Evolutionary conservation across 2,888 invertebrate genomes (phyloP).

Genomic region (Coelopa pilipes): DNA sequence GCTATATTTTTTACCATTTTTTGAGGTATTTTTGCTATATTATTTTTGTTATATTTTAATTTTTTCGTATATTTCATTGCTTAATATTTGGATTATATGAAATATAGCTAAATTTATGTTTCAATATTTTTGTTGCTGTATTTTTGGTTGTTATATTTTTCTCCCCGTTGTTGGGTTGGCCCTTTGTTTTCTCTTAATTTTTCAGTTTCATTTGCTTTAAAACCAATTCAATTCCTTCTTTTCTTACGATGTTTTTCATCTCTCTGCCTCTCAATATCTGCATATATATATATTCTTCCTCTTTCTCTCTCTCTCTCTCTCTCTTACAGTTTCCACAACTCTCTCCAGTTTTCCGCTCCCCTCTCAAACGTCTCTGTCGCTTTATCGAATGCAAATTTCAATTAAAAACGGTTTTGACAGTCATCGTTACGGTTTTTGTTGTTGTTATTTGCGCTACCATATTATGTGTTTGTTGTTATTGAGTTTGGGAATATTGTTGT

Average conservation of each 20-base stretch:
- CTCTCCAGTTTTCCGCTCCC: neutral
- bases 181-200: neutral
- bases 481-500: too few species aligned
- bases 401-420: constrained; percentile 3
- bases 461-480: too few species aligned
- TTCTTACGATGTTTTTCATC: neutral
- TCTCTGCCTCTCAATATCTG: neutral
- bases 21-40: neutral
- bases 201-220: neutral
- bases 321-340: too few species aligned
- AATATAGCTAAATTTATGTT: neutral
- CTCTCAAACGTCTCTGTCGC: neutral
- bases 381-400: constrained; percentile 1
- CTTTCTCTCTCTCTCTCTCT: too few species aligned
- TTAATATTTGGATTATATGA: neutral
- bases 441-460: neutral
- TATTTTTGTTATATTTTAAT: neutral
- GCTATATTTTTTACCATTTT: too few species aligned
- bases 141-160: neutral
- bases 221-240: neutral
- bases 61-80: neutral
- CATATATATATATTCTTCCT: neutral
- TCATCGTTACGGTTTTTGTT: neutral
- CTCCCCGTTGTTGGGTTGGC: neutral
- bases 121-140: neutral